Evolutionary conservation across 1,140 invertebrate species (phyloP), one percentile per base, ranked within the genome.

Genomic region (Procambarus virginalis): DNA sequence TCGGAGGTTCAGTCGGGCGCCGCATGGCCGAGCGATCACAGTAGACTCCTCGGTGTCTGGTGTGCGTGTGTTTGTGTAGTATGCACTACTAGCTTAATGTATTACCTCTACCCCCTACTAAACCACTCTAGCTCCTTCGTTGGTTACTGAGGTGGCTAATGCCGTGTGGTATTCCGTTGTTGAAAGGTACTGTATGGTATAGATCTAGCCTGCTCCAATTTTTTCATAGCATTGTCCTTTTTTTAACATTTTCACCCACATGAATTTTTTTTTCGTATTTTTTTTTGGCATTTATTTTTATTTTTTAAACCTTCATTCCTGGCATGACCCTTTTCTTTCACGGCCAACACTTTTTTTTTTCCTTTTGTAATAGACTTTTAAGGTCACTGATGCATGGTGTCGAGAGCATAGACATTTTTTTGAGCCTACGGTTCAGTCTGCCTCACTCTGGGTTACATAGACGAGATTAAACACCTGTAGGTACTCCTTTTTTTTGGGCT

Each of bases 151-250:
- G 78, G 49, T 80, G 78, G 49, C 49, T 22, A 51, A 58, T 80
- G 78, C 49, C 78, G 78, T 80, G 49, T 80, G 22, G 78, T 80
- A 58, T 22, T 58, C 78, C 46, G 78, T 80, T 51, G 48, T 51
- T 58, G 78, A 58, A 80, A 80, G 78, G 78, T 80, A 80, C 78
- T 80, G 78, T 80, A 80, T 58, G 78, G 78, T 34, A n/a, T 80
- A 80, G 78, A 80, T 80, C 51, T 80, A 58, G 78, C 78, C 22
- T 80, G 78, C 78, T 80, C 77, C 5, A 46, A 17, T 60, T 82
- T 51, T 34, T n/a, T 45, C 51, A 22, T 60, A 60, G 34, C 49
- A 55, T 10, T 82, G 12, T 82, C 79, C 8, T 58, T 48, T 48
- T 48, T 34, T 34, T 60, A 60, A 60, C 10, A 2, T 60, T 45